Conservation (phyloP, 2,888 invertebrate species). For the Julus scandinavius region DNA sequence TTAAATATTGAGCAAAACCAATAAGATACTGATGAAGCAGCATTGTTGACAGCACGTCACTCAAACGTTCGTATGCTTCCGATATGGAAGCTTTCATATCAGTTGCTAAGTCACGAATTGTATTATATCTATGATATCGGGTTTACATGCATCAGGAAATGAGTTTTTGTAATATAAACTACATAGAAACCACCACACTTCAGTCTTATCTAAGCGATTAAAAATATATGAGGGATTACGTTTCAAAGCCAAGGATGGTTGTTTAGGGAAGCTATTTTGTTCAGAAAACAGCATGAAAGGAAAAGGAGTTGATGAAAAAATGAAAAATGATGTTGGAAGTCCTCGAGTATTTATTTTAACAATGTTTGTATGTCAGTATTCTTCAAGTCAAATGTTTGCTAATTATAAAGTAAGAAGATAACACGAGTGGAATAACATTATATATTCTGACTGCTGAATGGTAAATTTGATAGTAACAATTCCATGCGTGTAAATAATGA, state of each 20-base stretch:
- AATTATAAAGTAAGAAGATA: too few species aligned
- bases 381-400: background rate
- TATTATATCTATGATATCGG: background rate
- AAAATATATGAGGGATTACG: background rate
- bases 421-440: background rate
- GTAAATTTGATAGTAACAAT: too few species aligned
- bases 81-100: background rate
- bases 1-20: background rate
- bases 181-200: background rate
- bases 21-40: background rate
- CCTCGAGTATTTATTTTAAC: background rate
- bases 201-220: background rate
- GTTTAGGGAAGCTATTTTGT: background rate
- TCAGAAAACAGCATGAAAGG: background rate
- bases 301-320: background rate
- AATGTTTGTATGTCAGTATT: background rate
- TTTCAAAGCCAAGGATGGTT: background rate
- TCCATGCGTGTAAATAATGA: background rate
- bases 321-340: background rate
- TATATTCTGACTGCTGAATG: background rate
- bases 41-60: background rate
- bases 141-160: slow-evolving; percentile 24
- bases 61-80: background rate
- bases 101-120: background rate
- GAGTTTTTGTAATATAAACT: background rate